A percentile compares a stretch with the other conserved stretches of the same genome.
phyloP scores from a whole-genome alignment of 1,140 invertebrate genomes.

The Contarinia nasturtii region DNA sequence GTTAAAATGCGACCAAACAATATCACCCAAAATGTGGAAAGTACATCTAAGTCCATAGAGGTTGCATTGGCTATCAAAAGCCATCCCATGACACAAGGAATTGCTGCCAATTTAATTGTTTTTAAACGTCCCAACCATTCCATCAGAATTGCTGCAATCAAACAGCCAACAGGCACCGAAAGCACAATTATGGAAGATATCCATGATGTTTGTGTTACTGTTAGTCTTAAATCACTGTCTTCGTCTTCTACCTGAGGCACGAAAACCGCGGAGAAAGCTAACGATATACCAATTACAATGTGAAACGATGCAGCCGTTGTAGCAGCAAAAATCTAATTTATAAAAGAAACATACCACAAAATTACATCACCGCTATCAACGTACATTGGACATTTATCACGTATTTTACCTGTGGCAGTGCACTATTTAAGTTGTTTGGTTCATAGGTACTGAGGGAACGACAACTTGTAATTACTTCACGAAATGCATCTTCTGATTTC shows the following conservation, averaged over 20 bases:
- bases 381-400: too few species aligned
- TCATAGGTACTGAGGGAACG: constrained; percentile 20
- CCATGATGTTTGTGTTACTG: constrained; percentile 26
- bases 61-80: constrained; percentile 31
- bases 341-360: too few species aligned
- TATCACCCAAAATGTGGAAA: too few species aligned
- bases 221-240: constrained; percentile 21
- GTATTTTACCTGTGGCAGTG: constrained; percentile 22
- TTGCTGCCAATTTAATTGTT: constrained; percentile 34
- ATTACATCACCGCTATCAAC: too few species aligned
- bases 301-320: constrained; percentile 33
- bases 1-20: constrained; percentile 40
- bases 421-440: constrained; percentile 11
- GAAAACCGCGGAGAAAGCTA: constrained; percentile 35
- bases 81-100: constrained; percentile 43
- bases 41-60: constrained; percentile 21
- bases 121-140: constrained; percentile 39
- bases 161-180: constrained; percentile 29
- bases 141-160: constrained; percentile 34
- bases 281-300: constrained; percentile 31
- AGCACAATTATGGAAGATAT: constrained; percentile 31
- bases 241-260: constrained; percentile 28
- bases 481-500: constrained; percentile 19
- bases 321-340: constrained; percentile 21
- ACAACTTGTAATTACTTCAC: constrained; percentile 21